Conservation (phyloP, 2,797 vertebrate species). For the Diceros bicornis region DNA sequence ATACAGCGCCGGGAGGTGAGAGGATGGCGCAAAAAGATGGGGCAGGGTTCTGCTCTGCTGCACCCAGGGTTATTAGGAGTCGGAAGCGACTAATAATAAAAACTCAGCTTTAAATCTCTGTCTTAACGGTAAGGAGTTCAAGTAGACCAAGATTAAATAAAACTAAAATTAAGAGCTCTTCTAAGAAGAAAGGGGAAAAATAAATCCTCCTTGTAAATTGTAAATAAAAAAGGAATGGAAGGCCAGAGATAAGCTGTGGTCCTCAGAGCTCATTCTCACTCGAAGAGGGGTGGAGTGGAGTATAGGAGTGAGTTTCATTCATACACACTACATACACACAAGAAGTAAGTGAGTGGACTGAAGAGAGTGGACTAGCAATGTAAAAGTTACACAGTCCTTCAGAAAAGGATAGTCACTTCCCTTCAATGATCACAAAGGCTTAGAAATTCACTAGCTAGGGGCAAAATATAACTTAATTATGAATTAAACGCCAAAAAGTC, state of each 20-base stretch:
- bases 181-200: background rate
- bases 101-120: background rate
- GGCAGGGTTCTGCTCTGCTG: no score
- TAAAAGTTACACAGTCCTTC: background rate
- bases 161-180: background rate
- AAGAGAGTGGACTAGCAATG: background rate
- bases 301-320: background rate
- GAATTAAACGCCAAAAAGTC: background rate
- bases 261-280: background rate
- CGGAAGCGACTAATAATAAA: no score
- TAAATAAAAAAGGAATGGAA: background rate
- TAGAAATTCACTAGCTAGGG: slow-evolving; percentile 8
- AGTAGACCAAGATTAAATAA: background rate
- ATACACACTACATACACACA: background rate
- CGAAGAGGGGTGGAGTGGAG: background rate
- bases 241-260: background rate
- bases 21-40: no score
- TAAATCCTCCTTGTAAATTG: background rate
- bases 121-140: background rate
- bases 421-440: background rate
- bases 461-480: slow-evolving; percentile 5
- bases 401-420: background rate
- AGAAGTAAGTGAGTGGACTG: background rate
- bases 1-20: no score
- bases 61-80: no score